Evolutionary conservation across 1,140 invertebrate genomes (phyloP).

Genomic region (Amyelois transitella): DNA sequence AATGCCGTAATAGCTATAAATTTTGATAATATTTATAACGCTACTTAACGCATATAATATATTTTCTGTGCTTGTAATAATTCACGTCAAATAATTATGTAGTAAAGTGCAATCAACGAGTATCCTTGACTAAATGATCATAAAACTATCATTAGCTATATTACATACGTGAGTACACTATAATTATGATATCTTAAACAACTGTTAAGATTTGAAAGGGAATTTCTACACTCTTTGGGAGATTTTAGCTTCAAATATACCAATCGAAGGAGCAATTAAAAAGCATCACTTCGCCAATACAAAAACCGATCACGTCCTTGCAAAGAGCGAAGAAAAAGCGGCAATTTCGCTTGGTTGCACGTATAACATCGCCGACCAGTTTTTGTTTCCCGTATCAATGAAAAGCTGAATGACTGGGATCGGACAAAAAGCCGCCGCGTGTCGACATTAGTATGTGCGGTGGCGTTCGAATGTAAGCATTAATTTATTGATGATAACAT

Average conservation of each 20-base stretch:
- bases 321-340: conserved; percentile 39
- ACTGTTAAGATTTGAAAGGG: no score
- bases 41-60: conserved; percentile 1
- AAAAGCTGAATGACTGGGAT: conserved; percentile 52
- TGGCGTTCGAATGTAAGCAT: conserved; percentile 60
- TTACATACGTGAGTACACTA: no score
- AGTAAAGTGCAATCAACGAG: neutral
- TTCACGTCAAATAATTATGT: neutral
- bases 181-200: no score
- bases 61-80: neutral
- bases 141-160: neutral
- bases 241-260: no score
- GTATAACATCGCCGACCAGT: conserved; percentile 35
- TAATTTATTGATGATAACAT: conserved; percentile 69
- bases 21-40: conserved; percentile 15
- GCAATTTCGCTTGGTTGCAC: conserved; percentile 43
- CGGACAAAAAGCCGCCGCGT: conserved; percentile 61
- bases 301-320: conserved; percentile 19
- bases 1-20: conserved; percentile 18
- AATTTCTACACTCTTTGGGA: no score
- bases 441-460: conserved; percentile 70
- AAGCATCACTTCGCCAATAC: neutral
- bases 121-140: neutral
- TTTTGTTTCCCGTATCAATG: conserved; percentile 65
- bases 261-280: neutral